Evolutionary conservation across 2,113 vertebrate genomes (phyloP), one percentile per base, ranked within the genome.

Genomic region (Petroica traversi): DNA sequence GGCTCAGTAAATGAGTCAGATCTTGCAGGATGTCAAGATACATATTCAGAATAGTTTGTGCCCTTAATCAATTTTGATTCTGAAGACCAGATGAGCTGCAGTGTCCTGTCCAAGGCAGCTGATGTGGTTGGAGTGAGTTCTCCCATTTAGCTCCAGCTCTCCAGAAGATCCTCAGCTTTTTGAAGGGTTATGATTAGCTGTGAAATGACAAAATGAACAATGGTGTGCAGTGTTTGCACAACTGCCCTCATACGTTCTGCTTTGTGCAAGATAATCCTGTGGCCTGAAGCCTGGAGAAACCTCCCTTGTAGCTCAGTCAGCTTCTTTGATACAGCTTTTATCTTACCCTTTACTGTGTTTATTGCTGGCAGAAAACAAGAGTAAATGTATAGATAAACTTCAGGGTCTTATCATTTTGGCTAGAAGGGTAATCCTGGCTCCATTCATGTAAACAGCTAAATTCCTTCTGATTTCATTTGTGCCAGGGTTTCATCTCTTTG

Each of bases 301-400:
- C 67, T 83, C 80, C 64, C 93, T 76, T 71, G 84, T 22, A 88
- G 92, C 88, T 61, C 83, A 71, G 76, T 73, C 72, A 95, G 84
- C 95, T 94, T 9, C 89, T 96, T 85, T 89, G 81, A 84, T 89
- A 89, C 34, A 63, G 58, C 66, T 92, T 89, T 97, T 95, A 96
- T 95, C 93, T 84, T 11, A 14, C 81, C 72, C 85, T 83, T 96
- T 86, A 41, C 82, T 78, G 78, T 94, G 93, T 96, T 96, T 95
- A 96, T 71, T 86, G 88, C 93, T 94, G 85, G 92, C 93, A 94
- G 90, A 97, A 97, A 96, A 96, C 93, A 96, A 96, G 90, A 96
- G 89, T 96, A 97, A 95, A 97, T 81, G 93, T 96, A 92, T 63
- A 95, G 93, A 95, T 93, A 96, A 96, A 93, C 82, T 74, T 51